Evolutionary conservation across 2,888 invertebrate genomes (phyloP), one percentile per base, ranked within the genome.

Genomic region (Plebejus anna): DNA sequence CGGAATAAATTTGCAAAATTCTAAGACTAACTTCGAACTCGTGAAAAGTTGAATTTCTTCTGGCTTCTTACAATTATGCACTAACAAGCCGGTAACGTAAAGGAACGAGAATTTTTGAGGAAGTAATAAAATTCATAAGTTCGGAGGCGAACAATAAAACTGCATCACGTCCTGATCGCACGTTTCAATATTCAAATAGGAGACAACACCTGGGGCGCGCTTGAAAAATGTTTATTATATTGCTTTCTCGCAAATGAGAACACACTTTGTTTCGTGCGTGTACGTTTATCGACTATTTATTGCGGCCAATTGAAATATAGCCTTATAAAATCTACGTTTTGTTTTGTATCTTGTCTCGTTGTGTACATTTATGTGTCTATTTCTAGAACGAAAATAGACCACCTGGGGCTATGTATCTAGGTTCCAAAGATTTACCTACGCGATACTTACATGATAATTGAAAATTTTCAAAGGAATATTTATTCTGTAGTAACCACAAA

Each of bases 101-200:
- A 77, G 79, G 81, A 81, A 80, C 81, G 81, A 79, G 80, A 82
- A 80, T 83, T 83, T 86, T 87, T 86, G 81, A 85, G 86, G 83
- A 84, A 85, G 83, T 84, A 87, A 87, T 90, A 89, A 90, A 88
- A 90, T 89, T 89, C 87, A 90, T 89, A 84, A 87, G 87, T 86
- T 87, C 87, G 88, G 88, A 85, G 81, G 83, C 84, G 83, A 90
- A 91, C 90, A 92, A 91, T 92, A 92, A 93, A 92, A 92, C 86
- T 93, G 92, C 93, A 92, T 92, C 88, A 88, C 91, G 87, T 93
- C 91, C 92, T 88, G 90, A 91, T 91, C 92, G 91, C 91, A 92
- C 90, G 87, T 88, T 89, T 86, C 90, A 86, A 91, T 92, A 91
- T 92, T 91, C 90, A 89, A 87, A 89, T 87, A 86, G 85, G 87